A percentile compares a stretch with the other conserved stretches of the same genome.
Conservation (phyloP, 2,113 vertebrate genomes). For the Electrona antarctica region DNA sequence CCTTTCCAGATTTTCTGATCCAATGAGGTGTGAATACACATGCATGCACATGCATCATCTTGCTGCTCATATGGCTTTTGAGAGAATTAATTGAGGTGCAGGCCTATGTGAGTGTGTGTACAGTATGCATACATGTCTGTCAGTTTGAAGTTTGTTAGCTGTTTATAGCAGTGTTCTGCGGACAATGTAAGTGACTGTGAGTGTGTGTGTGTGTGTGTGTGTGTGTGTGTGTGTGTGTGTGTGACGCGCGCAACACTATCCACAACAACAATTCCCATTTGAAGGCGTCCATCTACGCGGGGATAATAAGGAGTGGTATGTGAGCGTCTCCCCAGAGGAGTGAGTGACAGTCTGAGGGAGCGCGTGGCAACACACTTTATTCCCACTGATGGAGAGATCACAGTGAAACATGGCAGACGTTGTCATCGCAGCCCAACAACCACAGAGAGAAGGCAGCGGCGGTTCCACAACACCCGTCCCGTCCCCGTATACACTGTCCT, state of each 20-base stretch:
- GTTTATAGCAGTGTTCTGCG: background rate
- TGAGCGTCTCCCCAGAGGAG: constrained; percentile 62
- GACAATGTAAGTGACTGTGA: background rate
- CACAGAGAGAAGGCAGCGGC: constrained; percentile 58
- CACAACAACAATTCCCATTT: constrained; percentile 58
- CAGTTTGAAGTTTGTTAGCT: background rate
- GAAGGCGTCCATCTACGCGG: constrained; percentile 56
- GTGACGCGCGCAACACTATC: constrained; percentile 3
- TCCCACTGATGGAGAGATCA: constrained; percentile 80
- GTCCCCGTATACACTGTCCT: background rate
- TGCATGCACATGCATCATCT: background rate
- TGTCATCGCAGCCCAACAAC: constrained; percentile 70
- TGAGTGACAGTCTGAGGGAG: constrained; percentile 77
- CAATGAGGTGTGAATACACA: constrained; percentile 19
- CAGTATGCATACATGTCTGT: background rate
- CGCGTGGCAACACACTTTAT: constrained; percentile 59
- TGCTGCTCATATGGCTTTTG: too few relatives aligned
- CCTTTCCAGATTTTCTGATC: constrained; percentile 29
- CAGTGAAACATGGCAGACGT: constrained; percentile 75
- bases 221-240: constrained; percentile 9
- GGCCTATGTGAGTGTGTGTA: constrained; percentile 2
- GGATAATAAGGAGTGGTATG: constrained; percentile 63
- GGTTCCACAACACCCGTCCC: constrained; percentile 32
- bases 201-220: constrained; percentile 8
- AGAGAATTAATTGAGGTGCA: background rate